These are phyloP conservation scores for Typhlomys cinereus DNA, from an alignment of 2,113 vertebrate species.

Conservation along the genomic window DNA sequence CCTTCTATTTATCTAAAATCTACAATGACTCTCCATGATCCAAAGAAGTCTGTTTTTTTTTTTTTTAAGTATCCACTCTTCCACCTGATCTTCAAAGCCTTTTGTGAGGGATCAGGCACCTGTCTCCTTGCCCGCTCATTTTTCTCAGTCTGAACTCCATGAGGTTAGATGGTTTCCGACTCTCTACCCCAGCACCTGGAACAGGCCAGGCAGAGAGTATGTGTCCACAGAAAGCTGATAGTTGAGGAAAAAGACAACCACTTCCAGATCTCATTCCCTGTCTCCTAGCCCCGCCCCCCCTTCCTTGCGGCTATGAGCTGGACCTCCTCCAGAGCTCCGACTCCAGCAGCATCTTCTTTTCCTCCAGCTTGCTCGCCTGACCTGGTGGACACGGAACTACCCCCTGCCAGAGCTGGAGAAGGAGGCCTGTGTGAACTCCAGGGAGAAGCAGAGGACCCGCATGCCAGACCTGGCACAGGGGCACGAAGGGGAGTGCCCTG, in stretches of 20 bases:
- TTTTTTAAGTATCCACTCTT: not conserved
- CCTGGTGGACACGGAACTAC: conserved; percentile 93
- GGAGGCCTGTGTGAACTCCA: not conserved
- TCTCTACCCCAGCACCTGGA: not conserved
- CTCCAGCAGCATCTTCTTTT: not conserved
- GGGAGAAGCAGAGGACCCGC: not conserved
- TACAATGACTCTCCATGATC: not conserved
- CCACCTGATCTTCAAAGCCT: not conserved
- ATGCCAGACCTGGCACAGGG: rapidly evolving
- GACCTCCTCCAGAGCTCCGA: not conserved
- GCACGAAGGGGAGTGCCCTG: not conserved
- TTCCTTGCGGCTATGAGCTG: not conserved
- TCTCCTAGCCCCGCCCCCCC: not conserved
- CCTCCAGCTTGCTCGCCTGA: conserved; percentile 88
- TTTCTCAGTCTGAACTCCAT: not conserved
- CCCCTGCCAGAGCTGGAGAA: conserved; percentile 72
- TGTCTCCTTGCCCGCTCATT: not conserved
- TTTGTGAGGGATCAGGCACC: not conserved
- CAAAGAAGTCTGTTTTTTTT: not conserved
- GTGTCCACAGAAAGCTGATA: not conserved
- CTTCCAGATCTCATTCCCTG: no score
- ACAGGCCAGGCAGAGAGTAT: not conserved
- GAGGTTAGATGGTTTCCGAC: no score
- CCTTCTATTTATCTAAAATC: not conserved
- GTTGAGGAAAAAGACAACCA: not conserved